phyloP scores from a whole-genome alignment of 2,113 vertebrate genomes.

The Stercorarius parasiticus region DNA sequence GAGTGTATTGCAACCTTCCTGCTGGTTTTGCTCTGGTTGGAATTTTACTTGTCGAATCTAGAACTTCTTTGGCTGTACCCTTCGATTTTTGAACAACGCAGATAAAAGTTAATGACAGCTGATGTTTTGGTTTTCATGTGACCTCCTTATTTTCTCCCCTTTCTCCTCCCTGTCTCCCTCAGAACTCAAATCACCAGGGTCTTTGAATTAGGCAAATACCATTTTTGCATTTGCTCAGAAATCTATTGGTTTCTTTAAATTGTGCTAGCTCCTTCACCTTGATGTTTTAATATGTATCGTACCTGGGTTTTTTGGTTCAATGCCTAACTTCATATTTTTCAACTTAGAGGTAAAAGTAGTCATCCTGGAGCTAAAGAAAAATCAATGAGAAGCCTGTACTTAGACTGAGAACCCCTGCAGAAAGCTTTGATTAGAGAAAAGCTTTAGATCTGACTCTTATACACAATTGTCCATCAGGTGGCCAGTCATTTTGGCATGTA shows the following conservation, averaged over 20 bases:
- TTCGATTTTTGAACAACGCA: background rate
- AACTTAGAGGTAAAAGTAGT: slow-evolving; percentile 8
- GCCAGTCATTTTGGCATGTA: background rate
- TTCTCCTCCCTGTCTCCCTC: background rate
- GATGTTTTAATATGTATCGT: background rate
- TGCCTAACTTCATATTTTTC: slow-evolving; percentile 24
- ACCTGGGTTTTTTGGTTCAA: background rate
- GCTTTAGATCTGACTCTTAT: background rate
- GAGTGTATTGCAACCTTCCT: background rate
- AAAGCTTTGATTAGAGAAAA: slow-evolving; percentile 51
- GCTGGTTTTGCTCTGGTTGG: background rate
- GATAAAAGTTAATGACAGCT: background rate
- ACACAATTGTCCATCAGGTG: slow-evolving; percentile 31
- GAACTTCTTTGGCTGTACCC: background rate
- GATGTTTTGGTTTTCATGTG: background rate
- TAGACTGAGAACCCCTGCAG: slow-evolving; percentile 27
- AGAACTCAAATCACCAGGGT: background rate
- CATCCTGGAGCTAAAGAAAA: slow-evolving; percentile 17
- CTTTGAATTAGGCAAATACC: background rate
- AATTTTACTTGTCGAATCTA: background rate
- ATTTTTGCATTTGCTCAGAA: background rate
- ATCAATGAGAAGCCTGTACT: slow-evolving; percentile 14
- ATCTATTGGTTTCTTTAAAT: background rate
- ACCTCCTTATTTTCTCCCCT: background rate
- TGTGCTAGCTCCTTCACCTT: background rate